Evolutionary conservation across 2,113 vertebrate genomes (phyloP).

Genomic region (Chamaea fasciata): DNA sequence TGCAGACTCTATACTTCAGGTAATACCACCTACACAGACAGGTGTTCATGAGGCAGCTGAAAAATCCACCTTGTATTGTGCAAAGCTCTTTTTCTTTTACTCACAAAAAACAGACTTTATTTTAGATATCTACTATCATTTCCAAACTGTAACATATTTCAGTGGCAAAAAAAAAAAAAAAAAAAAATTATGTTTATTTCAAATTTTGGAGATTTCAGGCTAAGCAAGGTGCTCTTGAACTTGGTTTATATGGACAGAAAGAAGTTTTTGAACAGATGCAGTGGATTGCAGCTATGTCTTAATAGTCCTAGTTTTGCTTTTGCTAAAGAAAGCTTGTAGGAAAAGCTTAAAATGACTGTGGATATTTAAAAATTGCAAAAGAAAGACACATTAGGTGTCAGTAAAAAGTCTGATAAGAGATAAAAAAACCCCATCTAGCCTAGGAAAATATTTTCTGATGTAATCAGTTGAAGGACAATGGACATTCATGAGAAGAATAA

Average conservation of each 20-base stretch:
- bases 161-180: background rate
- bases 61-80: background rate
- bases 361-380: background rate
- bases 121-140: background rate
- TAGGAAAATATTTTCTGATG: background rate
- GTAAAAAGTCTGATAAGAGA: background rate
- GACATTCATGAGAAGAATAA: background rate
- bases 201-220: background rate
- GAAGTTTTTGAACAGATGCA: background rate
- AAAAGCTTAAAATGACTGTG: background rate
- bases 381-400: background rate
- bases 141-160: background rate
- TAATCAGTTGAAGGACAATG: background rate
- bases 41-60: background rate
- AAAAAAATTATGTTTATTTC: background rate
- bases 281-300: background rate
- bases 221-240: background rate
- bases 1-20: background rate
- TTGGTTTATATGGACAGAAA: background rate
- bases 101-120: background rate
- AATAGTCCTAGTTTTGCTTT: background rate
- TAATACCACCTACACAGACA: background rate
- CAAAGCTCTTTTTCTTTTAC: background rate
- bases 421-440: accelerated
- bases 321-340: background rate